phyloP scores from a whole-genome alignment of 2,797 vertebrate genomes.

The Emys orbicularis region DNA sequence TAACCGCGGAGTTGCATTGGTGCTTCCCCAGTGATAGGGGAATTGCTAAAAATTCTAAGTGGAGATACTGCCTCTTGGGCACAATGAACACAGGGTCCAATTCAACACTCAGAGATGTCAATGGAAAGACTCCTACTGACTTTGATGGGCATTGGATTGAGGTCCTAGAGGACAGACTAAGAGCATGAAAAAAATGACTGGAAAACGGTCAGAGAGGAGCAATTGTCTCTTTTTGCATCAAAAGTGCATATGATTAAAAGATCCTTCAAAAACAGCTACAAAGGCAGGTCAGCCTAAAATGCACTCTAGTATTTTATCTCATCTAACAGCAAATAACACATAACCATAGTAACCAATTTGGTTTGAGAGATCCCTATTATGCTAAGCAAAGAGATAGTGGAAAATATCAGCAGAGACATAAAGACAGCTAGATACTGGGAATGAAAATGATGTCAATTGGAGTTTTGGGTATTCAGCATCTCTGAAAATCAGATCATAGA shows the following conservation, averaged over 20 bases:
- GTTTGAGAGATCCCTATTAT: not conserved
- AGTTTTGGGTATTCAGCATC: not conserved
- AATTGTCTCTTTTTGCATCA: not conserved
- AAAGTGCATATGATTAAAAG: not conserved
- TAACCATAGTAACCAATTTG: not conserved
- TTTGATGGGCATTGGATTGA: not conserved
- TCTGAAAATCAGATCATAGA: not conserved
- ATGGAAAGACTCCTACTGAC: not conserved
- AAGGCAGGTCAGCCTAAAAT: not conserved
- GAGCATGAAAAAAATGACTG: not conserved
- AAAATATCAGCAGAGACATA: not conserved
- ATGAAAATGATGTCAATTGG: not conserved
- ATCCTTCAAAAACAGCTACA: not conserved
- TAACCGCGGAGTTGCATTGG: not conserved
- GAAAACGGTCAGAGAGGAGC: not conserved
- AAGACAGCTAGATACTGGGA: not conserved
- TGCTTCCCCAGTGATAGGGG: not conserved
- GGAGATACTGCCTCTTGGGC: not conserved
- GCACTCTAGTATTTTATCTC: not conserved
- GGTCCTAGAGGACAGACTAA: not conserved
- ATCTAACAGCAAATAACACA: not conserved
- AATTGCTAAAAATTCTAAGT: not conserved
- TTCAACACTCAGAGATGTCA: not conserved
- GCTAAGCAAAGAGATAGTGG: not conserved
- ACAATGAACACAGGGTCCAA: not conserved